Conservation (phyloP, 2,113 vertebrate species). For the Etia nguti region DNA sequence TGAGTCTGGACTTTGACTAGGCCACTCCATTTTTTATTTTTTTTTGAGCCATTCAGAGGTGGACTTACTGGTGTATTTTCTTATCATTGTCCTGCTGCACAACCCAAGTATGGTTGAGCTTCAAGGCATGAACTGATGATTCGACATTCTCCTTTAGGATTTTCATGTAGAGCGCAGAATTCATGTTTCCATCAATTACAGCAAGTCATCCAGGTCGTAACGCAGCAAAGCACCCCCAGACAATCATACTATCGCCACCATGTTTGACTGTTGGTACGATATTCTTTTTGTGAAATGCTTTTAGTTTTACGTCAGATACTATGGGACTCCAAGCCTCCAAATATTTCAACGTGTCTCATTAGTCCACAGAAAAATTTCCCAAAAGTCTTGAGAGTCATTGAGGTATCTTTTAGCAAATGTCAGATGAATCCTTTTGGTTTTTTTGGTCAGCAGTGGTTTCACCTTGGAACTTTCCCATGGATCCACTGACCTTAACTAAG, state of each 20-base stretch:
- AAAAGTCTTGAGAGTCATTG: neutral
- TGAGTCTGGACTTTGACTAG: neutral
- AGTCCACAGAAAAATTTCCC: neutral
- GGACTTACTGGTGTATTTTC: neutral
- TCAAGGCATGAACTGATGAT: neutral
- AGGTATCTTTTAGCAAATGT: neutral
- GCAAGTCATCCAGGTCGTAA: neutral
- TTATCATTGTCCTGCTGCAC: neutral
- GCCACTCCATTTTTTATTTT: neutral
- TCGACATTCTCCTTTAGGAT: neutral
- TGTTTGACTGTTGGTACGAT: rapidly evolving
- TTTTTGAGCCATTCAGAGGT: neutral
- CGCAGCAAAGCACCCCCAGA: neutral
- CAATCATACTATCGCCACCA: neutral
- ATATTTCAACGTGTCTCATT: neutral
- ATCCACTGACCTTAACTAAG: neutral
- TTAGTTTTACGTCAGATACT: neutral
- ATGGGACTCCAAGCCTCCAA: neutral
- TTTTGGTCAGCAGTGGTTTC: neutral
- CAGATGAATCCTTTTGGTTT: neutral
- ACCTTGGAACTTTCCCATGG: neutral
- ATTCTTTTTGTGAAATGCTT: neutral
- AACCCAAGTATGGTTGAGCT: neutral
- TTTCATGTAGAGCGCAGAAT: neutral
- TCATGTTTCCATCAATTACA: neutral